Evolutionary conservation across 2,797 vertebrate genomes (phyloP).

Genomic region (Champsocephalus esox): DNA sequence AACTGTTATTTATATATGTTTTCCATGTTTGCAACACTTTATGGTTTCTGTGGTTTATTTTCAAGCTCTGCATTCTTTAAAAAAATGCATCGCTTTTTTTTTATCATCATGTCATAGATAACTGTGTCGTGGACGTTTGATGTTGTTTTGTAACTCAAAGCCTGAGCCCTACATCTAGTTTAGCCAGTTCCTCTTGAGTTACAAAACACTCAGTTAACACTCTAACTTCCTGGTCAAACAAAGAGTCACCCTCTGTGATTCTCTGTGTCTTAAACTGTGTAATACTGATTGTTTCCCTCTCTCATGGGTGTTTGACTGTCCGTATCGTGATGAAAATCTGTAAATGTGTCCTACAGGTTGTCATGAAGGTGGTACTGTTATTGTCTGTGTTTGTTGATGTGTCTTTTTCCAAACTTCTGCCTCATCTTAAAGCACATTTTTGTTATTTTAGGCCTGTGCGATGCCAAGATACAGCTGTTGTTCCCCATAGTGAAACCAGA

Average conservation of each 20-base stretch:
- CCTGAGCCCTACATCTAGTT: slow-evolving; percentile 49
- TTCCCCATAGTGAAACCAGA: slow-evolving; percentile 27
- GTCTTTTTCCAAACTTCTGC: slow-evolving; percentile 26
- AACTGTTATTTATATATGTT: slow-evolving; percentile 77
- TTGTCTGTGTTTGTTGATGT: slow-evolving; percentile 51
- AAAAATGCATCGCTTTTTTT: slow-evolving; percentile 25
- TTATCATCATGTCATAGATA: slow-evolving; percentile 23
- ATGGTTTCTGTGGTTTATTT: slow-evolving; percentile 27
- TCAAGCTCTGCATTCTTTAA: slow-evolving; percentile 35
- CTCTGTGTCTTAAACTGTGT: slow-evolving; percentile 65
- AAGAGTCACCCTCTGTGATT: slow-evolving; percentile 28
- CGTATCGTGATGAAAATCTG: slow-evolving; percentile 52
- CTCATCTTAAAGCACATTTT: slow-evolving; percentile 23
- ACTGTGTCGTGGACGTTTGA: slow-evolving; percentile 47
- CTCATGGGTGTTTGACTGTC: slow-evolving; percentile 54
- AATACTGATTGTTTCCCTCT: slow-evolving; percentile 58
- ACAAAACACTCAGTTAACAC: slow-evolving; percentile 59
- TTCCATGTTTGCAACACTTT: slow-evolving; percentile 43
- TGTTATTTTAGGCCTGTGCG: slow-evolving; percentile 28
- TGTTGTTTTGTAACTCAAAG: slow-evolving; percentile 40
- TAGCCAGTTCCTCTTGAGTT: slow-evolving; percentile 52
- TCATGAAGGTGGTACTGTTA: slow-evolving; percentile 56
- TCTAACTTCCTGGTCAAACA: slow-evolving; percentile 55
- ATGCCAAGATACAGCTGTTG: slow-evolving; percentile 6
- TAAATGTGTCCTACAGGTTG: slow-evolving; percentile 48